Percentiles rank a stretch among this genome's conserved stretches.
phyloP scores from a whole-genome alignment of 1,140 invertebrate species.

The Bombus pyrosoma region DNA sequence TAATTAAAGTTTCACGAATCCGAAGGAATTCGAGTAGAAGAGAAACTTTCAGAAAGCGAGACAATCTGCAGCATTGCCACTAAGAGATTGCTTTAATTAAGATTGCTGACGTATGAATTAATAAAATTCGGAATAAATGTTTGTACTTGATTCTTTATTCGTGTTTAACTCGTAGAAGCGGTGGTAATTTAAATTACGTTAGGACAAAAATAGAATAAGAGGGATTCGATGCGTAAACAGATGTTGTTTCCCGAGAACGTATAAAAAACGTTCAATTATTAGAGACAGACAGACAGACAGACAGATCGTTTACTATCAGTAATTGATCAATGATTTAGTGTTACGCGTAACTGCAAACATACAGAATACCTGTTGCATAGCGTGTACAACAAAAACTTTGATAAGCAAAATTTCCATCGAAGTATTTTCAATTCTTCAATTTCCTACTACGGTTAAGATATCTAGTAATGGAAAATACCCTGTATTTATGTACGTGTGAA shows the following conservation, averaged over 20 bases:
- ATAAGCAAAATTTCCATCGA: background rate
- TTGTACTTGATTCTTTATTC: slow-evolving; percentile 41
- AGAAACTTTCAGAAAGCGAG: slow-evolving; percentile 48
- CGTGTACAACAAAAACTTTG: background rate
- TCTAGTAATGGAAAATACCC: background rate
- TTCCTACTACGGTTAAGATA: background rate
- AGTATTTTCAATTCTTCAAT: background rate
- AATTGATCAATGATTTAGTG: background rate
- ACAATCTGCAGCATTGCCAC: slow-evolving; percentile 50
- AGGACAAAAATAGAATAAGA: background rate
- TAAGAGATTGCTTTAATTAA: slow-evolving; percentile 57
- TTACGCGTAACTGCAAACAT: background rate
- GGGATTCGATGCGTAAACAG: background rate
- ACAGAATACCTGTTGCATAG: background rate
- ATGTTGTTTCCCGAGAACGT: background rate
- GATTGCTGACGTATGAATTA: slow-evolving; percentile 59
- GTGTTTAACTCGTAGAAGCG: background rate
- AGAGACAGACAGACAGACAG: too few relatives aligned
- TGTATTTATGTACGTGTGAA: background rate
- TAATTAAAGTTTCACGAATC: slow-evolving; percentile 1
- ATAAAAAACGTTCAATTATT: background rate
- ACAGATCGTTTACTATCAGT: background rate
- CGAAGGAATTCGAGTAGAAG: background rate
- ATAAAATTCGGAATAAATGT: slow-evolving; percentile 52
- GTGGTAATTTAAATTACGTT: background rate